These are phyloP conservation scores for Anguilla pacifica DNA, from an alignment of 2,797 vertebrate genomes.

Conservation along the genomic window DNA sequence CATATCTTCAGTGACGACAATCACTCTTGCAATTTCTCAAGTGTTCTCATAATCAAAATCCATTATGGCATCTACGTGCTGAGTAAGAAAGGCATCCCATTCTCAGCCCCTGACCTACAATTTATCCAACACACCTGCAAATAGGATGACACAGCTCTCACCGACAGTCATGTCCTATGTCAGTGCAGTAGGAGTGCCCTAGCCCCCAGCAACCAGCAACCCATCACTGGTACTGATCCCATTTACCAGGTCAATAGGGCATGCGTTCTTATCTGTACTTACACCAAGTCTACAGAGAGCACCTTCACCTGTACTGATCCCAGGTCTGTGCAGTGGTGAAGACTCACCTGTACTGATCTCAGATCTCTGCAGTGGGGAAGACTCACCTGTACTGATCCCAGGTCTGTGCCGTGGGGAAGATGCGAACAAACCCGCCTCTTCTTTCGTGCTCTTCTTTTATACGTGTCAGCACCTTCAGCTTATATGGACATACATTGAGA, in stretches of 20 bases:
- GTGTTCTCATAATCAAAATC: not conserved
- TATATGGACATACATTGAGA: conserved; percentile 1
- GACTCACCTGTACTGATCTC: conserved; percentile 3
- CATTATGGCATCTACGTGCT: not conserved
- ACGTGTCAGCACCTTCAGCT: conserved; percentile 88
- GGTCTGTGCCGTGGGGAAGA: conserved; percentile 89
- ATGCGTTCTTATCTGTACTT: not conserved
- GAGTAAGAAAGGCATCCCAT: not conserved
- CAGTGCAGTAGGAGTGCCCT: not conserved
- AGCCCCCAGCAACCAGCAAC: not conserved
- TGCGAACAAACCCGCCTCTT: conserved; percentile 90
- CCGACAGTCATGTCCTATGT: not conserved
- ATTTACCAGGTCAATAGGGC: not conserved
- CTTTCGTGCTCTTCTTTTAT: conserved; percentile 90
- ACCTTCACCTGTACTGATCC: not conserved
- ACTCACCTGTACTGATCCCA: conserved; percentile 68
- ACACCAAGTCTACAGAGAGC: not conserved
- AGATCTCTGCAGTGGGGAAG: conserved; percentile 9
- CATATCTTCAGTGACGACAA: not conserved
- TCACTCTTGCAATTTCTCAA: not conserved
- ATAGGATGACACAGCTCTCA: not conserved
- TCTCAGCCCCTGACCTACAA: not conserved
- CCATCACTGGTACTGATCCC: not conserved
- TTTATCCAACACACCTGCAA: not conserved
- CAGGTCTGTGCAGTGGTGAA: not conserved